These are phyloP conservation scores for Lagria hirta DNA, from an alignment of 2,888 invertebrate species.

Conservation along the genomic window DNA sequence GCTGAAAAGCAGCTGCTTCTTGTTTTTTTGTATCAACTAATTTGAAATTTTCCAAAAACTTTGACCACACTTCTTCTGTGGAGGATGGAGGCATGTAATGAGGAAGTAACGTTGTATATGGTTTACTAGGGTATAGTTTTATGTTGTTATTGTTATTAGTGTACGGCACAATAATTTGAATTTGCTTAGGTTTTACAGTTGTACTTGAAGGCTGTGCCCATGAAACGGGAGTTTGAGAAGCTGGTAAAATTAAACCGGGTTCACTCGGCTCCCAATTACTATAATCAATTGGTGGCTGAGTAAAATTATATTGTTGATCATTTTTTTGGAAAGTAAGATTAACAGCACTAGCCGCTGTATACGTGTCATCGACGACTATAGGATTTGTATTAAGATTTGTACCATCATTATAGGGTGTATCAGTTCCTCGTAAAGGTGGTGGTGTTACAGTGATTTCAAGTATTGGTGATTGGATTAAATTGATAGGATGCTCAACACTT, in stretches of 20 bases:
- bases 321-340: constrained; percentile 36
- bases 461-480: constrained; percentile 69
- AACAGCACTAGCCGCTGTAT: constrained; percentile 54
- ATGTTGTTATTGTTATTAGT: constrained; percentile 56
- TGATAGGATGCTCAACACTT: constrained; percentile 71
- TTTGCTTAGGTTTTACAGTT: constrained; percentile 62
- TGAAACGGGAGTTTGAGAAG: constrained; percentile 41
- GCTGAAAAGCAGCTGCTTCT: constrained; percentile 46
- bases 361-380: constrained; percentile 57
- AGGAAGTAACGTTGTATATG: constrained; percentile 47
- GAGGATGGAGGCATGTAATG: constrained; percentile 46
- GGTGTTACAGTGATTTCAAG: constrained; percentile 59
- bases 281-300: constrained; percentile 40
- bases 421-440: constrained; percentile 15
- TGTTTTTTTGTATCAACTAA: constrained; percentile 56
- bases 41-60: constrained; percentile 57
- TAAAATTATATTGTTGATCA: constrained; percentile 27
- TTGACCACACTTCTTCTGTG: constrained; percentile 45
- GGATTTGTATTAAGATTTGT: constrained; percentile 49
- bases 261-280: constrained; percentile 38
- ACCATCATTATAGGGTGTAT: constrained; percentile 5
- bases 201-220: constrained; percentile 38
- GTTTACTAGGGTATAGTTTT: constrained; percentile 18
- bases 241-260: constrained; percentile 41
- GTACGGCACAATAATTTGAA: constrained; percentile 82